Base-by-base conservation (phyloP, 2,113 vertebrate species). In the Myanophis thanlyinensis region DNA sequence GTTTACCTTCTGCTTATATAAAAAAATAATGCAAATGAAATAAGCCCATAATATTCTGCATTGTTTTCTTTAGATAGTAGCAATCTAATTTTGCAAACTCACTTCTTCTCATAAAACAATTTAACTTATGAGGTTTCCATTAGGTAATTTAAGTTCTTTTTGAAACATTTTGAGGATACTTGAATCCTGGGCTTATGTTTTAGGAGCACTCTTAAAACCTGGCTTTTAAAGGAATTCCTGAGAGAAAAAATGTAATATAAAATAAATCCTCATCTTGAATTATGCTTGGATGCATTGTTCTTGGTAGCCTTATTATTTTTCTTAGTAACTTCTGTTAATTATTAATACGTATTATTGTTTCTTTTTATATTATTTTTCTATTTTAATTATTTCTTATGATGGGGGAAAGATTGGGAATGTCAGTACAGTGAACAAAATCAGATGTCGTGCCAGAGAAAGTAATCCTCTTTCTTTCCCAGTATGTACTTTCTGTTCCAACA, bases 401-500 rank as follows among this genome's bases (percentile, higher is more conserved):
- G 6, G n/a, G 35, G 15, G 35, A 80, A 80, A 80, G 18, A 44
- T 80, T 80, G 35, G 73, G 18, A 80, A 80, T 22, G 35, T 80
- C 73, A 80, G 10, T 44, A 80, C 73, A 40, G 22, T 80, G 73
- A 80, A 80, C 35, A 44, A 40, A 80, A 40, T 44, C 18, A 80
- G 35, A 7, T 95, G 47, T 89, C 54, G 86, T 47, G 20, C 35
- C 7, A 92, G 35, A 8, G 88, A 0, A 0, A 2, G 62, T 84
- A 13, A 3, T 56, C 25, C 12, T 18, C 15, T 85, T 89, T 53
- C 18, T 11, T 92, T 92, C 46, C 52, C 23, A 12, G 8, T 85
- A 56, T 23, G 18, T 92, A 92, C 85, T 95, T 59, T 95, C 51
- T 88, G 4, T 93, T 80, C 11, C 95, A 92, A 87, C 95, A 99